These are phyloP conservation scores for Taxidea taxus DNA, from an alignment of 2,113 vertebrate species.

Conservation along the genomic window DNA sequence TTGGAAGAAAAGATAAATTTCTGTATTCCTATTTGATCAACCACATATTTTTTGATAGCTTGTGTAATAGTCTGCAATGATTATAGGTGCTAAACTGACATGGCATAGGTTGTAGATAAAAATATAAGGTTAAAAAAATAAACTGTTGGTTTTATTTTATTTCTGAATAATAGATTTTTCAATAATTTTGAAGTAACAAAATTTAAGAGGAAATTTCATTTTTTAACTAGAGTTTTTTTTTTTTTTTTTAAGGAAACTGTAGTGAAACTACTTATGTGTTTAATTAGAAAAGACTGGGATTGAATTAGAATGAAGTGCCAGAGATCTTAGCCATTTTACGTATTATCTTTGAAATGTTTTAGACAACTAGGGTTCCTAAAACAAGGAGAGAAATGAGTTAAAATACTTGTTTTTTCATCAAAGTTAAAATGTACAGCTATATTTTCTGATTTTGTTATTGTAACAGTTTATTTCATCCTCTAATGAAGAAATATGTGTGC, in stretches of 20 bases:
- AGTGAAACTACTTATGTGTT: neutral
- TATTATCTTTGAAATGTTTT: neutral
- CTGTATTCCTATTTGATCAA: neutral
- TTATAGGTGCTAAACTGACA: slow-evolving; percentile 35
- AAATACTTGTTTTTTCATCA: neutral
- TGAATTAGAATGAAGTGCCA: neutral
- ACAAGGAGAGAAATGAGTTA: neutral
- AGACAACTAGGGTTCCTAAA: neutral
- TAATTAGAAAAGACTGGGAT: neutral
- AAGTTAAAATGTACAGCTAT: neutral
- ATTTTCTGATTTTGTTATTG: neutral
- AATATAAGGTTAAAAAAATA: slow-evolving; percentile 13
- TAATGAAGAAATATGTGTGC: neutral
- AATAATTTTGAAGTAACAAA: slow-evolving; percentile 45
- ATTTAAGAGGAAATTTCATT: neutral
- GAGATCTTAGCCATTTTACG: neutral
- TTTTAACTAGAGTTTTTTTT: neutral
- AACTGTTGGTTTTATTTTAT: neutral
- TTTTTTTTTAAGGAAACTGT: neutral
- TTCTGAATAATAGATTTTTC: slow-evolving; percentile 12
- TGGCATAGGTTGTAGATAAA: slow-evolving; percentile 28
- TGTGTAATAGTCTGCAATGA: neutral
- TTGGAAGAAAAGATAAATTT: slow-evolving; percentile 1
- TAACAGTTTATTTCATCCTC: neutral
- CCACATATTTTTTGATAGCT: neutral